Conservation (phyloP, 2,113 vertebrate species). For the Oreochromis spilurus region DNA sequence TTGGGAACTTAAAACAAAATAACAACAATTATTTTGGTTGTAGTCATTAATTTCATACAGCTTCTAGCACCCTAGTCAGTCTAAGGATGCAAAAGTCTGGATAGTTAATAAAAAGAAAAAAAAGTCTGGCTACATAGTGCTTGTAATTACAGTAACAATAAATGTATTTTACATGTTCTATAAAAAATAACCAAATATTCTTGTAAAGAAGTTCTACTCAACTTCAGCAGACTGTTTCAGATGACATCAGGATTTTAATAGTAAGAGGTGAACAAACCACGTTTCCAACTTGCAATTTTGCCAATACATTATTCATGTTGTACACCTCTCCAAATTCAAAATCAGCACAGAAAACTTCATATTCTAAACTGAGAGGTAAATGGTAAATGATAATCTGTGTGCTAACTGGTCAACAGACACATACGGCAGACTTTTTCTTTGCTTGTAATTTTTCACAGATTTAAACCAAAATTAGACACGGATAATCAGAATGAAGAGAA, state of each 20-base stretch:
- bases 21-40: background rate
- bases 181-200: conserved; percentile 33
- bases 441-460: conserved; percentile 18
- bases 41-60: background rate
- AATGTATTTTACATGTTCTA: conserved; percentile 10
- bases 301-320: conserved; percentile 19
- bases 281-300: background rate
- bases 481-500: conserved; percentile 25
- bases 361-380: background rate
- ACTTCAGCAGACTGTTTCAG: background rate
- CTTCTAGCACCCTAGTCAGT: background rate
- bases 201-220: conserved; percentile 19
- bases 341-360: background rate
- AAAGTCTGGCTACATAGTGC: background rate
- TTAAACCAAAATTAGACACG: conserved; percentile 28
- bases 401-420: background rate
- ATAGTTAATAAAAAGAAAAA: background rate
- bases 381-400: conserved; percentile 1
- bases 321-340: conserved; percentile 10
- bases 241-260: conserved; percentile 19
- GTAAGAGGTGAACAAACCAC: background rate
- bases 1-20: background rate
- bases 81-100: conserved; percentile 5
- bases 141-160: conserved; percentile 20
- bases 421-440: background rate